Percentiles rank a stretch among this genome's conserved stretches.
These are phyloP conservation scores for Alectura lathami DNA, from an alignment of 2,113 vertebrate genomes.

Conservation along the genomic window DNA sequence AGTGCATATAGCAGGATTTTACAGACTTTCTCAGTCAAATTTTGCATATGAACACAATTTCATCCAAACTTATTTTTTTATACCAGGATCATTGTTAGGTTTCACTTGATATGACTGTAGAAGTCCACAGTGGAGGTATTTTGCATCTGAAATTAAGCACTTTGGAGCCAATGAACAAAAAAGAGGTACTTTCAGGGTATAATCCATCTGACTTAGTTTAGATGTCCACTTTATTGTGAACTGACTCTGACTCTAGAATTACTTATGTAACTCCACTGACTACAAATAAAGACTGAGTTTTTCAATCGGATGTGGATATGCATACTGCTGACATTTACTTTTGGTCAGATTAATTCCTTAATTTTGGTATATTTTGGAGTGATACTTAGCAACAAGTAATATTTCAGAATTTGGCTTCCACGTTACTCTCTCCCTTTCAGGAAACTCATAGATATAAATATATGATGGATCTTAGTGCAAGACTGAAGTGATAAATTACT, in stretches of 20 bases:
- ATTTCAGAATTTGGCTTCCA: background rate
- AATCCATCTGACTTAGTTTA: background rate
- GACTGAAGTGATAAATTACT: conserved; percentile 23
- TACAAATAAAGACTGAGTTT: background rate
- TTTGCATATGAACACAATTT: background rate
- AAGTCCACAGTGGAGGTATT: background rate
- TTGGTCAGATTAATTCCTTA: background rate
- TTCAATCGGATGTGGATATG: background rate
- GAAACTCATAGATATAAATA: conserved; percentile 1
- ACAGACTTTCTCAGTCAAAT: background rate
- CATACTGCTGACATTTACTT: no score
- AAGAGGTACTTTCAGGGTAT: background rate
- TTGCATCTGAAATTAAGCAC: background rate
- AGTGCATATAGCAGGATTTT: background rate
- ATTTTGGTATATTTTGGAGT: background rate
- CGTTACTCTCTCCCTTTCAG: background rate
- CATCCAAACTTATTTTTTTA: background rate
- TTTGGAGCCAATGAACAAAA: background rate
- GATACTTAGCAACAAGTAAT: background rate
- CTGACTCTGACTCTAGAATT: background rate
- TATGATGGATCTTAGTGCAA: background rate
- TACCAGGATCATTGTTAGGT: background rate
- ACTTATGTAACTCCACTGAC: background rate
- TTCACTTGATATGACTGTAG: background rate
- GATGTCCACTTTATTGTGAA: background rate